Conservation (phyloP, 1,140 invertebrate genomes). For the Drosophila sp. region DNA sequence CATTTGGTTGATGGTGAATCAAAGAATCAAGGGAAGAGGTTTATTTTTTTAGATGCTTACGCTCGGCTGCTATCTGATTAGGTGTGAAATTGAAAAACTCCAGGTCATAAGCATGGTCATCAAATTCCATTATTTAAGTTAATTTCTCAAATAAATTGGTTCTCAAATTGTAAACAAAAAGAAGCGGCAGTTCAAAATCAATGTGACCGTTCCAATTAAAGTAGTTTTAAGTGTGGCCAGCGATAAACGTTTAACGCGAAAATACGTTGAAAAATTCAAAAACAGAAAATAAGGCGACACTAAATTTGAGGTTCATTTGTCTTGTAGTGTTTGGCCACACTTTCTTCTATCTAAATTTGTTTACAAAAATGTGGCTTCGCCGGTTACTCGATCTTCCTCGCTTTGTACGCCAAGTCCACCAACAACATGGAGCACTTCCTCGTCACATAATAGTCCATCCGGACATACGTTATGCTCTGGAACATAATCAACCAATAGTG, state of each 20-base stretch:
- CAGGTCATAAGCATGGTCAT: conserved; percentile 49
- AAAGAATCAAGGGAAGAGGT: background rate
- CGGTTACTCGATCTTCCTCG: conserved; percentile 15
- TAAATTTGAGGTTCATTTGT: too few species aligned
- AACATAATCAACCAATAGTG: conserved; percentile 86
- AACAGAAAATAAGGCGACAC: too few species aligned
- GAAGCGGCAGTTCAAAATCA: conserved; percentile 21
- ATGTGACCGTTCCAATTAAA: background rate
- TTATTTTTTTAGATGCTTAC: conserved; percentile 38
- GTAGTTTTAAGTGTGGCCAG: too few species aligned
- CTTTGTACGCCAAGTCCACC: background rate
- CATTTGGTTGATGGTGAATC: background rate
- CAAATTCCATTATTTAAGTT: conserved; percentile 42
- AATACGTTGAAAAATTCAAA: too few species aligned
- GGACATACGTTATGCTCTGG: conserved; percentile 56
- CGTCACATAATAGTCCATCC: conserved; percentile 62
- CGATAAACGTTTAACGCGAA: too few species aligned
- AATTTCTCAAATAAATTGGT: background rate
- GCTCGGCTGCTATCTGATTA: conserved; percentile 54
- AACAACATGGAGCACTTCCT: background rate
- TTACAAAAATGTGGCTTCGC: conserved; percentile 37
- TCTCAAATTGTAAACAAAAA: conserved; percentile 17
- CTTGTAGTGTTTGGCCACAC: too few species aligned
- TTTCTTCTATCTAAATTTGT: conserved; percentile 18
- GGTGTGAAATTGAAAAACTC: conserved; percentile 67